Percentiles rank a stretch among this genome's conserved stretches.
Evolutionary conservation across 2,888 invertebrate genomes (phyloP).

Genomic region (Pyrrhia umbra): DNA sequence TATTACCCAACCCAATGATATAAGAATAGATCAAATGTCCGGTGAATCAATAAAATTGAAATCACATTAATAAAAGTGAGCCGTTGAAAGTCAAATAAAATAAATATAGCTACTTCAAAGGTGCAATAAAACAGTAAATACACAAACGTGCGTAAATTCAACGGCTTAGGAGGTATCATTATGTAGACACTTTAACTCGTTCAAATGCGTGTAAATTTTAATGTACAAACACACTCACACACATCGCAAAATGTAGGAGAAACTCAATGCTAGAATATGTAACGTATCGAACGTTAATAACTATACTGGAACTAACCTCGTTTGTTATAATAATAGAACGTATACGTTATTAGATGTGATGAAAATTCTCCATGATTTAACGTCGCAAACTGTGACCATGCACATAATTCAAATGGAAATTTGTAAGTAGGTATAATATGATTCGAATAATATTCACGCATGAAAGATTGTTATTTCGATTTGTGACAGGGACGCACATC

Average conservation of each 20-base stretch:
- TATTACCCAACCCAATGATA: constrained; percentile 35
- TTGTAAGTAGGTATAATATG: constrained; percentile 54
- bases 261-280: constrained; percentile 46
- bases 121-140: constrained; percentile 47
- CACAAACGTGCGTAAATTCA: constrained; percentile 46
- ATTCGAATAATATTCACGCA: constrained; percentile 42
- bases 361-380: constrained; percentile 45
- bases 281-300: constrained; percentile 44
- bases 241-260: neutral
- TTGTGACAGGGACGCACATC: constrained; percentile 35
- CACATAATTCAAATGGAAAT: constrained; percentile 62
- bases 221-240: constrained; percentile 14
- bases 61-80: constrained; percentile 52
- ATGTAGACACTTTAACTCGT: constrained; percentile 18
- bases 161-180: constrained; percentile 18
- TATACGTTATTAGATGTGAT: constrained; percentile 41
- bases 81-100: constrained; percentile 51
- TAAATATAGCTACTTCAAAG: constrained; percentile 55
- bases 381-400: constrained; percentile 62
- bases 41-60: constrained; percentile 27
- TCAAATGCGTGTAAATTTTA: constrained; percentile 6
- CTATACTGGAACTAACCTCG: constrained; percentile 50
- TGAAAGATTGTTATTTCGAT: constrained; percentile 40
- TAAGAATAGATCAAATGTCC: constrained; percentile 48
- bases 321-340: constrained; percentile 48